Conservation (phyloP, 2,888 invertebrate genomes). For the Eucera pruinosa region DNA sequence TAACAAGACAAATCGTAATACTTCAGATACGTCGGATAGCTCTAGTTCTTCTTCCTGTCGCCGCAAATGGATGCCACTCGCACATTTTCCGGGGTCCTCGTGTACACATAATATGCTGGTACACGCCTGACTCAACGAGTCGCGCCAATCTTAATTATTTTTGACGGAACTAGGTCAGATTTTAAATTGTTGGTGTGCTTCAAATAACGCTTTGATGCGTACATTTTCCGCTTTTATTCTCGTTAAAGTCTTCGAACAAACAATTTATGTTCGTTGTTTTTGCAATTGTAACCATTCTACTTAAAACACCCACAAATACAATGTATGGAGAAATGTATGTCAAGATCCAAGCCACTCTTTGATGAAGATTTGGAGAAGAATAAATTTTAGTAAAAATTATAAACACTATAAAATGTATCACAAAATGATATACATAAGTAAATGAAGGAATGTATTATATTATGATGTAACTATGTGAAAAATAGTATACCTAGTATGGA, state of each 20-base stretch:
- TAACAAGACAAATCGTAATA: conserved; percentile 40
- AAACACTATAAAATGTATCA: no score
- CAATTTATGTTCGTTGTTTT: neutral
- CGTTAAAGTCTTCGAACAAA: neutral
- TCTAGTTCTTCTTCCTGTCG: conserved; percentile 35
- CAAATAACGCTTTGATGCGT: conserved; percentile 28
- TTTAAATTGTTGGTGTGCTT: conserved; percentile 50
- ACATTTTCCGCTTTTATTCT: neutral
- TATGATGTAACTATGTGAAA: no score
- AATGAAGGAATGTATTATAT: no score
- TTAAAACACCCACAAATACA: neutral
- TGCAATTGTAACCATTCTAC: neutral
- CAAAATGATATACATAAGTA: no score
- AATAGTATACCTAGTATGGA: no score
- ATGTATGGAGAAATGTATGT: no score
- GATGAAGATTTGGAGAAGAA: no score
- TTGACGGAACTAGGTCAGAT: conserved; percentile 59
- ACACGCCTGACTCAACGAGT: conserved; percentile 50
- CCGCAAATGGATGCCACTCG: conserved; percentile 53
- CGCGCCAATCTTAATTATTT: conserved; percentile 64
- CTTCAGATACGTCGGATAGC: conserved; percentile 48
- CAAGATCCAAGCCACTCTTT: neutral
- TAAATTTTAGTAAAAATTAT: no score
- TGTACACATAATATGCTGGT: conserved; percentile 55
- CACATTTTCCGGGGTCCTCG: conserved; percentile 41